Conservation (phyloP, 1,140 invertebrate species). For the Grapholita molesta region DNA sequence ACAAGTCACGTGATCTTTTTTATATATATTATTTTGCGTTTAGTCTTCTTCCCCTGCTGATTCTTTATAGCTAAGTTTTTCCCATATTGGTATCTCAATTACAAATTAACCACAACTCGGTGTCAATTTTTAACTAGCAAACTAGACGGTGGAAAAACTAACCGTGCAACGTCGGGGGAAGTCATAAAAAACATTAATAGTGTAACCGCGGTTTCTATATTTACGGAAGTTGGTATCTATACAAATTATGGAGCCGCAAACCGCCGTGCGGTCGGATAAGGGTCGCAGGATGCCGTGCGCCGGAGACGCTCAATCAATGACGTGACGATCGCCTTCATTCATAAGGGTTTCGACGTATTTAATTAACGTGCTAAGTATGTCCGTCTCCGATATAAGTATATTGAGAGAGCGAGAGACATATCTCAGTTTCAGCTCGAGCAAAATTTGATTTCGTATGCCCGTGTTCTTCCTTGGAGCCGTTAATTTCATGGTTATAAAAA, state of each 20-base stretch:
- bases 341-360: neutral
- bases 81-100: too few species aligned
- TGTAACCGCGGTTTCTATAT: constrained; percentile 68
- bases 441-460: too few species aligned
- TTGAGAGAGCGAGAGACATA: too few species aligned
- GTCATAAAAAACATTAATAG: constrained; percentile 60
- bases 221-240: constrained; percentile 64
- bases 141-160: constrained; percentile 36
- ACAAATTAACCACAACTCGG: constrained; percentile 20
- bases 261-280: constrained; percentile 28
- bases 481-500: too few species aligned
- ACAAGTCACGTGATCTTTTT: too few species aligned
- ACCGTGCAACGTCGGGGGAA: constrained; percentile 39
- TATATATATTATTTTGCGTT: too few species aligned
- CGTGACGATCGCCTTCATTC: neutral
- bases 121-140: constrained; percentile 41
- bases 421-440: too few species aligned
- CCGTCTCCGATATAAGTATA: too few species aligned
- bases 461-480: too few species aligned
- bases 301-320: neutral
- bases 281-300: neutral
- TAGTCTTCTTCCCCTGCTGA: too few species aligned
- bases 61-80: too few species aligned
- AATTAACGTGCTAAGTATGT: neutral
- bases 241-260: constrained; percentile 60